Evolutionary conservation across 2,113 vertebrate genomes (phyloP).

Genomic region (Hoplias malabaricus): DNA sequence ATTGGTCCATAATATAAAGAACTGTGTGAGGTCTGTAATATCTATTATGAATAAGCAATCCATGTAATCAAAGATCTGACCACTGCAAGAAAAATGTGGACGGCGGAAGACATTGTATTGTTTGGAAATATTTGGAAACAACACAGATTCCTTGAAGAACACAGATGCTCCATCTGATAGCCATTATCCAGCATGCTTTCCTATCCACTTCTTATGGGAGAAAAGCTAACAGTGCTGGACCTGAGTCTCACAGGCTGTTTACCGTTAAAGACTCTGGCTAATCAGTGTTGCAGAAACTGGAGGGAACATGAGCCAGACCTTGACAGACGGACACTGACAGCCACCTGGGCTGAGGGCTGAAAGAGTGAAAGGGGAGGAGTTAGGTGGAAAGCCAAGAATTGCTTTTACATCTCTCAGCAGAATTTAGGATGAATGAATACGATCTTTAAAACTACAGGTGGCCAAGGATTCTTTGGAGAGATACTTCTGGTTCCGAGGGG

Average conservation of each 20-base stretch:
- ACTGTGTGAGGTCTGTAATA: not conserved
- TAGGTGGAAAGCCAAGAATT: not conserved
- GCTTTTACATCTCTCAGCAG: not conserved
- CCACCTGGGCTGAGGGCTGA: constrained; percentile 42
- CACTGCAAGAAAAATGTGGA: not conserved
- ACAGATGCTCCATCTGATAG: constrained; percentile 49
- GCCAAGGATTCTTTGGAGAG: not conserved
- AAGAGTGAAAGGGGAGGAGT: not conserved
- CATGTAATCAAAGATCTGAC: not conserved
- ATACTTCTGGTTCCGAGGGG: not conserved
- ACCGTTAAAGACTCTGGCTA: constrained; percentile 49
- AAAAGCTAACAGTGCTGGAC: constrained; percentile 46
- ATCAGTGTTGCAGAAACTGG: constrained; percentile 52
- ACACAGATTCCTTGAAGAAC: constrained; percentile 11
- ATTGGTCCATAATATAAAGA: not conserved
- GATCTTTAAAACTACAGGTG: not conserved
- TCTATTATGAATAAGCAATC: not conserved
- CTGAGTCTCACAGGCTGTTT: constrained; percentile 47
- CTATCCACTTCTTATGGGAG: constrained; percentile 50
- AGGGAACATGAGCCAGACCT: constrained; percentile 22
- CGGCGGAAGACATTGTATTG: not conserved
- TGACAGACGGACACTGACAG: constrained; percentile 41
- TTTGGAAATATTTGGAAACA: constrained; percentile 10
- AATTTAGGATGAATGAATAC: not conserved
- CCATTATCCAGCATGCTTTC: constrained; percentile 49